phyloP scores from a whole-genome alignment of 35 echinoderm and acorn worm genomes.

The Acanthaster planci region DNA sequence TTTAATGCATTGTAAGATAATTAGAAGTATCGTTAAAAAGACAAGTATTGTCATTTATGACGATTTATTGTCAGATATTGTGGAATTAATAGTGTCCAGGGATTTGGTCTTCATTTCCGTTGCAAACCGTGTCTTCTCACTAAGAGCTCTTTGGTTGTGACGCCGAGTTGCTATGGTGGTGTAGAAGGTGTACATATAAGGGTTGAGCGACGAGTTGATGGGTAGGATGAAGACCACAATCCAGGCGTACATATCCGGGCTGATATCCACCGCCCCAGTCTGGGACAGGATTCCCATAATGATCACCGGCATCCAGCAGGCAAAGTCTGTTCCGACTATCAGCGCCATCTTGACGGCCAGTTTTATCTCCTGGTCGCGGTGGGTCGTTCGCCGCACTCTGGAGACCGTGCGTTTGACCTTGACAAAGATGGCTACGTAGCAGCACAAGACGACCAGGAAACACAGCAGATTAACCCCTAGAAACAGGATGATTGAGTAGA shows the following conservation, averaged over 20 bases:
- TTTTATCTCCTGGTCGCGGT: conserved; percentile 42
- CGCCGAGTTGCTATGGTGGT: neutral
- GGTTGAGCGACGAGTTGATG: conserved; percentile 32
- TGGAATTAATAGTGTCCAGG: neutral
- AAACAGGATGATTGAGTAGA: conserved; percentile 63
- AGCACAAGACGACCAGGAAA: conserved; percentile 58
- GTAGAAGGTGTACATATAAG: conserved; percentile 9
- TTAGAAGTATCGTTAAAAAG: too few relatives aligned
- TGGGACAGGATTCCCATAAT: conserved; percentile 46
- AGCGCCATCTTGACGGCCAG: conserved; percentile 69
- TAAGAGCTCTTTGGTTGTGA: neutral
- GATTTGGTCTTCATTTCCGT: neutral
- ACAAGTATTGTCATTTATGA: too few relatives aligned
- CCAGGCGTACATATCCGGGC: conserved; percentile 27
- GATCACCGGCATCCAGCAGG: conserved; percentile 62
- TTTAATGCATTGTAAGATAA: too few relatives aligned
- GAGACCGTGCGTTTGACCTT: conserved; percentile 28
- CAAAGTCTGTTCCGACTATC: conserved; percentile 44
- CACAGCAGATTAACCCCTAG: conserved; percentile 51
- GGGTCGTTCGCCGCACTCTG: neutral
- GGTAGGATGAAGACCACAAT: conserved; percentile 37
- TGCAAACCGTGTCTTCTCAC: neutral
- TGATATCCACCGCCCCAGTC: neutral
- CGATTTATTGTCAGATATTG: neutral
- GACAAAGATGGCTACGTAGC: conserved; percentile 71